Conservation (phyloP, 2,888 invertebrate species). For the Hypercompe scribonia region DNA sequence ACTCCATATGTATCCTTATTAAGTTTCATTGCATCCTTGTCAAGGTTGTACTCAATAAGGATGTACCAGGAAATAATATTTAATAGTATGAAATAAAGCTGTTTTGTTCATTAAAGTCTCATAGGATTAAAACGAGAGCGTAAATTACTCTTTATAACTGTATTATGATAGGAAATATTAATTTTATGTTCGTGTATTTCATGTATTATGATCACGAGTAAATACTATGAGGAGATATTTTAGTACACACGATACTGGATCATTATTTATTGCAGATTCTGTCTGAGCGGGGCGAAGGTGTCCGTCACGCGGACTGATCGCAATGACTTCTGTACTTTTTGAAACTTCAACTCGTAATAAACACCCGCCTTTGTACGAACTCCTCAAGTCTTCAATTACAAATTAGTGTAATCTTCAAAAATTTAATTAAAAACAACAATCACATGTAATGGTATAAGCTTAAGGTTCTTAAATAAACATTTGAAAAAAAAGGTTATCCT, state of each 20-base stretch:
- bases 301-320: no score
- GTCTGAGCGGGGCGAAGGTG: no score
- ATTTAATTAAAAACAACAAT: no score
- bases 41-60: not conserved
- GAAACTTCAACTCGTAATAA: no score
- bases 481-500: no score
- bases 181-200: not conserved
- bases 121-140: conserved; percentile 52
- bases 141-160: conserved; percentile 54
- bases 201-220: not conserved
- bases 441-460: no score
- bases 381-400: no score
- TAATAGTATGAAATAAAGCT: conserved; percentile 25
- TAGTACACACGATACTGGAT: not conserved
- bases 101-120: conserved; percentile 47
- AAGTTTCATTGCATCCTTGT: conserved; percentile 4
- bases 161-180: not conserved
- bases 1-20: conserved; percentile 11
- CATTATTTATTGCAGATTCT: no score
- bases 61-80: conserved; percentile 19
- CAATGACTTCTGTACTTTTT: no score
- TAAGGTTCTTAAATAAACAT: no score
- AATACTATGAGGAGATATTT: not conserved
- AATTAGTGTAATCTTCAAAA: no score
- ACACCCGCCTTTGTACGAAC: no score